Conservation (phyloP, 2,797 vertebrate genomes). For the Synaphobranchus kaupii region DNA sequence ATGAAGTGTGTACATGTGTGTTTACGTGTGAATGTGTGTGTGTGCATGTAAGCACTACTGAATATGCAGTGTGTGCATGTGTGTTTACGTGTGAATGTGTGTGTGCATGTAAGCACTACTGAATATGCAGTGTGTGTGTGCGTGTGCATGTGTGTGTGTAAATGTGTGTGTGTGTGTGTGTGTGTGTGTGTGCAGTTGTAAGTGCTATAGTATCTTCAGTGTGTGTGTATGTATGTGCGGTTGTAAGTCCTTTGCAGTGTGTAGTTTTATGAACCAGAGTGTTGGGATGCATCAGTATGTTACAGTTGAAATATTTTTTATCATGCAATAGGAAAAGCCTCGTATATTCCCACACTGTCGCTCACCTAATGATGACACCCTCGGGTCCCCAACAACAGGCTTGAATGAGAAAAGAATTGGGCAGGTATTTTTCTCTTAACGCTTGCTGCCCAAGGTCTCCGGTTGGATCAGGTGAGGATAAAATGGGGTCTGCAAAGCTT, state of each 20-base stretch:
- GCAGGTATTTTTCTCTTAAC: slow-evolving; percentile 21
- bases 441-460: background rate
- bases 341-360: background rate
- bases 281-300: background rate
- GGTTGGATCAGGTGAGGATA: background rate
- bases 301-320: background rate
- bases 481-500: background rate
- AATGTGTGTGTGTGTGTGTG: background rate
- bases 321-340: background rate
- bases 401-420: slow-evolving; percentile 26
- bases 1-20: background rate
- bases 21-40: too few species aligned
- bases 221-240: slow-evolving; percentile 11
- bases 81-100: slow-evolving; percentile 32
- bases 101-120: background rate
- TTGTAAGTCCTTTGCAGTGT: background rate
- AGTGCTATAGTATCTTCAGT: too few species aligned
- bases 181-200: background rate
- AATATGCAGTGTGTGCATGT: too few species aligned
- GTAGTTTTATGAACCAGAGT: background rate
- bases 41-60: too few species aligned
- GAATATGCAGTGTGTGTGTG: background rate
- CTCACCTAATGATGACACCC: slow-evolving; percentile 12
- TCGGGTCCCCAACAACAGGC: slow-evolving; percentile 18
- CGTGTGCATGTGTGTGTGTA: background rate